Percentiles rank a stretch among this genome's conserved stretches.
Evolutionary conservation across 2,113 vertebrate species (phyloP).

Genomic region (Campylomormyrus tamandua): DNA sequence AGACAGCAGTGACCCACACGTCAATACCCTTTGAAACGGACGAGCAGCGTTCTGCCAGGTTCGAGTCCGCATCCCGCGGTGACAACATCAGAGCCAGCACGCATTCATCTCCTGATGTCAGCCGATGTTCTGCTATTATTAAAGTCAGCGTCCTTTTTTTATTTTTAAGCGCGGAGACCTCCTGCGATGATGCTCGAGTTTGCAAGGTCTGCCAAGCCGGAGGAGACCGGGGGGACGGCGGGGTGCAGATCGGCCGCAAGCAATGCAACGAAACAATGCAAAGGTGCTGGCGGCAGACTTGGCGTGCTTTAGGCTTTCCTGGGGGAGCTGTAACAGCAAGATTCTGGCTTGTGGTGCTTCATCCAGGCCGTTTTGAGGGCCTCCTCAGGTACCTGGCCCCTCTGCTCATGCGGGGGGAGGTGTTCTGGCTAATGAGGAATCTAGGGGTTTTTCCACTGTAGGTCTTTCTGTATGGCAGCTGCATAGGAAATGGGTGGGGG

Average conservation of each 20-base stretch:
- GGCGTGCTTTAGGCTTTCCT: slow-evolving; percentile 4
- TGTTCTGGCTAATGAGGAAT: background rate
- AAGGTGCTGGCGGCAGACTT: background rate
- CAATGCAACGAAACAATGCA: background rate
- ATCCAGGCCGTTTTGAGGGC: background rate
- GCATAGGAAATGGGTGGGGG: background rate
- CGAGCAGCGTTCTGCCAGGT: background rate
- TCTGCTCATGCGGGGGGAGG: background rate
- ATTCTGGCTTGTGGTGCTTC: background rate
- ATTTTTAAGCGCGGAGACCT: background rate
- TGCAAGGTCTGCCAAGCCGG: background rate
- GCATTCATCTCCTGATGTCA: background rate
- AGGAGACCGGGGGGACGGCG: background rate
- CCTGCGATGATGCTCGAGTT: background rate
- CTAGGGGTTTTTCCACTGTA: background rate
- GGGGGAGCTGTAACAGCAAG: background rate
- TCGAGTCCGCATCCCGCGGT: background rate
- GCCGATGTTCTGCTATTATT: background rate
- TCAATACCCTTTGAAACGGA: background rate
- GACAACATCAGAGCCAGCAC: background rate
- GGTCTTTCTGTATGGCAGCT: background rate
- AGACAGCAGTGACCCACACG: background rate
- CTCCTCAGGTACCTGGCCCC: background rate
- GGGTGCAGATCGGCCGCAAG: background rate
- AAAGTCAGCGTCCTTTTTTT: background rate